These are phyloP conservation scores for Oryzias sinensis DNA, from an alignment of 2,797 vertebrate genomes.

Conservation along the genomic window DNA sequence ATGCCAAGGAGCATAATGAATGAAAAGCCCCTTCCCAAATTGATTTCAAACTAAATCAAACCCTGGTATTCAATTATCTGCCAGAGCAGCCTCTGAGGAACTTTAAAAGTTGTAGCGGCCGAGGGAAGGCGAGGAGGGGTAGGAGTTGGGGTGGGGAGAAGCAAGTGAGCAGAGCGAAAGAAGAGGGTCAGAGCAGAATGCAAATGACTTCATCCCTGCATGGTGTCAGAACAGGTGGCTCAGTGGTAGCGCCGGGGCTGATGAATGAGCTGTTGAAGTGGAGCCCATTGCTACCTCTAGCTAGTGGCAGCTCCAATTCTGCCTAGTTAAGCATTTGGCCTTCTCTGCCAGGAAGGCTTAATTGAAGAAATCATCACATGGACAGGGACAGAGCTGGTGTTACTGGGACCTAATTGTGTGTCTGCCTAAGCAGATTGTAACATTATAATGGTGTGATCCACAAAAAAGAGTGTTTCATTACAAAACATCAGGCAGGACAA, in stretches of 20 bases:
- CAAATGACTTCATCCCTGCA: constrained; percentile 68
- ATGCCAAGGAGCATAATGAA: constrained; percentile 78
- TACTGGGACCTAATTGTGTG: constrained; percentile 62
- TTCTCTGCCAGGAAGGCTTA: constrained; percentile 68
- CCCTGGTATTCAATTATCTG: constrained; percentile 76
- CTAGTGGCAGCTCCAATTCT: constrained; percentile 76
- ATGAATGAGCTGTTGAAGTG: constrained; percentile 78
- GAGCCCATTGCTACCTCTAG: constrained; percentile 73
- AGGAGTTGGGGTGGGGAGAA: constrained; percentile 8
- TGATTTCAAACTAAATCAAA: constrained; percentile 81
- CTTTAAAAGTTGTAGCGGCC: constrained; percentile 72
- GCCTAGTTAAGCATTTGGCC: constrained; percentile 75
- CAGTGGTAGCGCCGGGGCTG: constrained; percentile 68
- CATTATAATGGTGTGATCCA: constrained; percentile 51
- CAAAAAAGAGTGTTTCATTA: constrained; percentile 50
- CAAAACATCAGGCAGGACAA: constrained; percentile 33
- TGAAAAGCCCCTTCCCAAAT: constrained; percentile 80
- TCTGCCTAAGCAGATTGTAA: constrained; percentile 63
- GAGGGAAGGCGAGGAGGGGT: constrained; percentile 34
- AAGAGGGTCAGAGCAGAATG: constrained; percentile 64
- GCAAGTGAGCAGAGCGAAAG: constrained; percentile 38
- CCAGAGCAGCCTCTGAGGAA: constrained; percentile 70
- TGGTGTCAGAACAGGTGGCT: constrained; percentile 78
- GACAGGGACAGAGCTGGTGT: constrained; percentile 62
- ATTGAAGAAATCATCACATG: constrained; percentile 77